Evolutionary conservation across 2,113 vertebrate species (phyloP).

Genomic region (Ceuthmochares aereus): DNA sequence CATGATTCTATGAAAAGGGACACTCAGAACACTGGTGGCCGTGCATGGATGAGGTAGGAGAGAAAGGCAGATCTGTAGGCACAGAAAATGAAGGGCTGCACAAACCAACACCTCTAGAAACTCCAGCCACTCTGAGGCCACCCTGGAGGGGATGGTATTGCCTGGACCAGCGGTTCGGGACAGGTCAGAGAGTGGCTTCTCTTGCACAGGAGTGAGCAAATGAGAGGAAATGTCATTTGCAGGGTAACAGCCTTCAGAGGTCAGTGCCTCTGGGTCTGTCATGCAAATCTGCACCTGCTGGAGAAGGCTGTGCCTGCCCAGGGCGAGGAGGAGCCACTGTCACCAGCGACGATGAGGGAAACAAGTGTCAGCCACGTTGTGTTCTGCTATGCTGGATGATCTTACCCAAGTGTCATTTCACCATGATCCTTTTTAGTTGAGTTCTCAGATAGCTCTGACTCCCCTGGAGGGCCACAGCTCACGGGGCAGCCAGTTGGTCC

Average conservation of each 20-base stretch:
- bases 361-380: neutral
- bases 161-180: neutral
- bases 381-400: neutral
- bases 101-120: neutral
- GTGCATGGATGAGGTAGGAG: too few species aligned
- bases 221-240: neutral
- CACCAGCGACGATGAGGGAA: neutral
- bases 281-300: constrained; percentile 2
- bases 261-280: constrained; percentile 33
- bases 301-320: neutral
- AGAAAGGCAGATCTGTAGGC: neutral
- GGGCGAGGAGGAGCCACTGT: neutral
- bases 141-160: neutral
- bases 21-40: rapidly evolving
- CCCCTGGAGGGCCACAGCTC: neutral
- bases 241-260: neutral
- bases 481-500: neutral
- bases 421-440: neutral
- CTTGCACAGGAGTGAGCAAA: neutral
- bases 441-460: neutral
- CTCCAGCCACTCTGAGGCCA: neutral
- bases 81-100: neutral
- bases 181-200: neutral
- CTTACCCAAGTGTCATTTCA: neutral
- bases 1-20: too few species aligned